A percentile compares a stretch with the other conserved stretches of the same genome.
These are phyloP conservation scores for Eupithecia centaureata DNA, from an alignment of 2,888 invertebrate genomes.

Conservation along the genomic window DNA sequence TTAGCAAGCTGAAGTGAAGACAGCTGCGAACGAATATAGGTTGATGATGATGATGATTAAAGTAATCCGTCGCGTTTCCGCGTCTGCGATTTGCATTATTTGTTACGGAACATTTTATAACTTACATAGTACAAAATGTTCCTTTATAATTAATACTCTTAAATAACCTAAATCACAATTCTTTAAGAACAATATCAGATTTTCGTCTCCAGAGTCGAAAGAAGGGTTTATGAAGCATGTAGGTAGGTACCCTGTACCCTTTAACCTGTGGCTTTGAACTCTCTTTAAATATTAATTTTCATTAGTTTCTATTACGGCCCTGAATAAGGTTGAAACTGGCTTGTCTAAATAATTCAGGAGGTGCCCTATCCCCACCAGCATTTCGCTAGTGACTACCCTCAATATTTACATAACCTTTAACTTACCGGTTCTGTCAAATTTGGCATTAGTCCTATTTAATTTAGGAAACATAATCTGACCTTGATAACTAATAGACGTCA, in stretches of 20 bases:
- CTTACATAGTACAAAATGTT: no score
- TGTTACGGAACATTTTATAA: no score
- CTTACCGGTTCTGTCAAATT: not conserved
- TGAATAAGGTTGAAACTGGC: not conserved
- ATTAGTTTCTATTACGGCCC: not conserved
- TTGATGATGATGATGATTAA: no score
- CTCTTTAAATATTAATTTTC: not conserved
- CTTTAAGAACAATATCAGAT: not conserved
- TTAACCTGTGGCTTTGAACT: not conserved
- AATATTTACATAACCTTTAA: not conserved
- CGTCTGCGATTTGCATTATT: no score
- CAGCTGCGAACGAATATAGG: no score
- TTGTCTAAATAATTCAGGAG: not conserved
- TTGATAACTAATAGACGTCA: not conserved
- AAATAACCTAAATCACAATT: no score
- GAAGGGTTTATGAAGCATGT: not conserved
- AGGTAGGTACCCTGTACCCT: not conserved
- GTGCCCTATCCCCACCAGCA: not conserved
- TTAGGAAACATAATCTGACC: not conserved
- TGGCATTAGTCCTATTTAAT: not conserved
- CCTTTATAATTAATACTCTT: no score
- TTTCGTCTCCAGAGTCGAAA: not conserved
- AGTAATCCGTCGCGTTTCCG: no score
- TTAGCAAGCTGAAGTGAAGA: no score
- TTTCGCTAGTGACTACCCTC: not conserved